phyloP scores from a whole-genome alignment of 1,140 invertebrate species.

The Bathynomus jamesi region DNA sequence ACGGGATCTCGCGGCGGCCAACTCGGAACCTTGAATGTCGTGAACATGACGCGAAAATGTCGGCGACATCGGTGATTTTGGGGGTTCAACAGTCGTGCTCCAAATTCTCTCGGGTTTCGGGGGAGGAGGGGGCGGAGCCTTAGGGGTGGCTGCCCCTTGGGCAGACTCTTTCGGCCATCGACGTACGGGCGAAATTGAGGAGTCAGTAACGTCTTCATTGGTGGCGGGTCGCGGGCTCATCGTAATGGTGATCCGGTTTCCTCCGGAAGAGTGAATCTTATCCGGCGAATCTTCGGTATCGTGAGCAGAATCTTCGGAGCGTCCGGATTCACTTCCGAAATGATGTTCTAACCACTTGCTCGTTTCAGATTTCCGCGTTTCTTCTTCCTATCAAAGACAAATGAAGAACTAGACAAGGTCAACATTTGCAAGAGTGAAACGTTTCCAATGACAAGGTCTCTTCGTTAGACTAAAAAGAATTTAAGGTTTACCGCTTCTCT shows the following conservation, averaged over 20 bases:
- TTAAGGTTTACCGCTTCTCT: no score
- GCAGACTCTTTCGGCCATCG: conserved; percentile 5
- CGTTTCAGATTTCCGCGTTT: conserved; percentile 77
- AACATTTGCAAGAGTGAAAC: no score
- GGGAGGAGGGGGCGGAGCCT: conserved; percentile 19
- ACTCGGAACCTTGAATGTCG: conserved; percentile 27
- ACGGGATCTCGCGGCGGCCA: conserved; percentile 26
- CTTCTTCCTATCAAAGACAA: conserved; percentile 54
- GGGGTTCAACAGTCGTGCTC: neutral
- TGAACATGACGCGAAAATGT: neutral
- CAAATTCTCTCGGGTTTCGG: conserved; percentile 15
- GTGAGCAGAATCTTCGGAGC: conserved; percentile 25
- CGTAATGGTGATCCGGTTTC: conserved; percentile 32
- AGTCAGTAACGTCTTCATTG: conserved; percentile 18
- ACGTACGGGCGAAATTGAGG: conserved; percentile 2
- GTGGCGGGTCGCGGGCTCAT: conserved; percentile 33
- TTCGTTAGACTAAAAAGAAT: no score
- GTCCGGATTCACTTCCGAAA: conserved; percentile 61
- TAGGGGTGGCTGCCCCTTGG: neutral
- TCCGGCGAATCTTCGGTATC: conserved; percentile 7
- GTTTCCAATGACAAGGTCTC: no score
- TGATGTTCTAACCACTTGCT: conserved; percentile 82
- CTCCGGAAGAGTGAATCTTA: conserved; percentile 8
- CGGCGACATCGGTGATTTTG: neutral
- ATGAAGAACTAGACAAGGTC: no score